phyloP scores from a whole-genome alignment of 2,113 vertebrate species.

The Heloderma charlesbogerti region DNA sequence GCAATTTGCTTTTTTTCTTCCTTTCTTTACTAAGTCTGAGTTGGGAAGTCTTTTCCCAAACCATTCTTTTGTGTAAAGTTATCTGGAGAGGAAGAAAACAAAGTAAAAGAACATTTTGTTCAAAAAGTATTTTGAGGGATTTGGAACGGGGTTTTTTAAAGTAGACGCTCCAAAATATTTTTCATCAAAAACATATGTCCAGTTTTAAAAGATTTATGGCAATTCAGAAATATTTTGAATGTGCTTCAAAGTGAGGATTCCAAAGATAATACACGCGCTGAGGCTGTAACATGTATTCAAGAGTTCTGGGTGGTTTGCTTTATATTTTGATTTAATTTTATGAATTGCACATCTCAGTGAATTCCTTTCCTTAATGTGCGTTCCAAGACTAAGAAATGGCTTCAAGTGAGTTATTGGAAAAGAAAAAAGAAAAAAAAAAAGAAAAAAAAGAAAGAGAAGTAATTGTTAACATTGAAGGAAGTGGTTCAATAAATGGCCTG shows the following conservation, averaged over 20 bases:
- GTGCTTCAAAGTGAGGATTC: not conserved
- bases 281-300: not conserved
- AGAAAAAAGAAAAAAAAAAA: too few relatives aligned
- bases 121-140: not conserved
- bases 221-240: constrained; percentile 17
- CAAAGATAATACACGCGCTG: constrained; percentile 6
- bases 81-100: not conserved
- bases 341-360: not conserved
- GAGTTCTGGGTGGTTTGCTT: constrained; percentile 24
- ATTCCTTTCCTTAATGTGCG: constrained; percentile 8
- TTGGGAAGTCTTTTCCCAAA: not conserved
- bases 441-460: not conserved
- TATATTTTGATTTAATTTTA: constrained; percentile 14
- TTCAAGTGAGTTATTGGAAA: not conserved
- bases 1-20: too few relatives aligned
- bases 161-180: not conserved
- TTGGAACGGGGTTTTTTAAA: not conserved
- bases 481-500: not conserved
- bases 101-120: constrained; percentile 4
- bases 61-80: constrained; percentile 1
- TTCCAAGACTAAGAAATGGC: constrained; percentile 31
- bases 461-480: not conserved
- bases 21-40: too few relatives aligned
- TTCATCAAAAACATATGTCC: constrained; percentile 29
- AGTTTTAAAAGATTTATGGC: constrained; percentile 31